Base-by-base conservation (phyloP, 2,888 invertebrate genomes). In the Syrphus vitripennis region DNA sequence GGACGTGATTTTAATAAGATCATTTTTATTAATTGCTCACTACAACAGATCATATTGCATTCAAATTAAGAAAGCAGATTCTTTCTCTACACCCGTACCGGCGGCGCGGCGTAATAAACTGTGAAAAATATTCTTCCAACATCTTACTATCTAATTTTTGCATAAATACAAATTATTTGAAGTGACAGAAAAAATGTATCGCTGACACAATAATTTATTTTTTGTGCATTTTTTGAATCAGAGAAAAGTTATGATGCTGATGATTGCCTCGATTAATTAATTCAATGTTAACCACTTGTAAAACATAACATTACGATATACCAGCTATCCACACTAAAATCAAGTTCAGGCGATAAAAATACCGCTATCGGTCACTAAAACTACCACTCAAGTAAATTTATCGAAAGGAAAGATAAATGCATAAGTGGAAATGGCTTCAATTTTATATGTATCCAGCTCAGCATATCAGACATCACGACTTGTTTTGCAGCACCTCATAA, bases 271-370 rank as follows among this genome's bases (percentile, higher is more conserved):
- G 0, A 24, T 6, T 31, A 65, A 45, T 65, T 65, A 19, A 45
- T 63, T 31, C 59, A 26, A 37, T 81, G 37, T 75, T 50, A 24
- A 61, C 19, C 14, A 61, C 80, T 67, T 70, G 75, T 53, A 63
- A 37, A 16, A 50, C 76, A 34, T 48, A 31, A 7, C 63, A 57
- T 63, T 45, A 69, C 21, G 53, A 50, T 40, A 10, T 12, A 42
- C 24, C 26, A 63, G 45, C 21, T n/a, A 37, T 10, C n/a, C 24
- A 19, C 12, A 37, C 16, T n/a, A 0, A n/a, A 37, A 57, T 19
- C 59, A 10, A 26, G 69, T 26, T 40, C 29, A 76, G 48, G 40
- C 34, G 48, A 71, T 19, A 57, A 82, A 71, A 76, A 40, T 42
- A 50, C 53, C 65, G 67, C 71, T 77, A 57, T 50, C 29, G 34